phyloP scores from a whole-genome alignment of 2,113 vertebrate genomes.

The Crotalus tigris region DNA sequence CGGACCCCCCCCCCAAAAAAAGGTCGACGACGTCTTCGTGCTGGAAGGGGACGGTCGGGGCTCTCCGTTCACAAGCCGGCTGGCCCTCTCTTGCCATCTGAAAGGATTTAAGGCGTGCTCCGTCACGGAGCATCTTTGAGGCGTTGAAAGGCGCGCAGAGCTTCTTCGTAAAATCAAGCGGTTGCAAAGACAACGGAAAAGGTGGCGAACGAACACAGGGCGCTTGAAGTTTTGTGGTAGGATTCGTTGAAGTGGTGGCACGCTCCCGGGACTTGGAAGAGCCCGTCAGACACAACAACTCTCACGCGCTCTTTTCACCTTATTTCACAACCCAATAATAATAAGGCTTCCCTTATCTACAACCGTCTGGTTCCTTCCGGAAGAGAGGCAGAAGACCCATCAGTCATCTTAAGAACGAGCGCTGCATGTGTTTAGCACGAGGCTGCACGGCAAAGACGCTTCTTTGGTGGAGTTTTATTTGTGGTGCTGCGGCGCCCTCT shows the following conservation, averaged over 20 bases:
- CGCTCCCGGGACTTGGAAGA: background rate
- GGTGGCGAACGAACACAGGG: conserved; percentile 3
- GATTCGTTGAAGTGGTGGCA: background rate
- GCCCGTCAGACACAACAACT: background rate
- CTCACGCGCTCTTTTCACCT: too few relatives aligned
- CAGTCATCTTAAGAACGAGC: background rate
- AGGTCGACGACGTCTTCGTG: background rate
- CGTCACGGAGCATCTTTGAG: background rate
- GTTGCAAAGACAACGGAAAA: background rate
- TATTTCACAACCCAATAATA: background rate
- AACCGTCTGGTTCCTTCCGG: background rate
- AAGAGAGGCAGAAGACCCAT: background rate
- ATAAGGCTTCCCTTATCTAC: background rate
- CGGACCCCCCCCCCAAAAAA: background rate
- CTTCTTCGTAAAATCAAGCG: background rate
- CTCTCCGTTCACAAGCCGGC: background rate
- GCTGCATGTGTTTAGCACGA: background rate
- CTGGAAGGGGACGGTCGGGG: background rate
- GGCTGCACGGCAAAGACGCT: too few relatives aligned
- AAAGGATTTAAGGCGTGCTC: background rate
- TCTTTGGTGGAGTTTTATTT: background rate
- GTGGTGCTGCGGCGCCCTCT: conserved; percentile 65
- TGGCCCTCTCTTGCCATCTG: background rate
- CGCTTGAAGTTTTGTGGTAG: background rate
- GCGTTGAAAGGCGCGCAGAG: background rate